Percentiles rank a stretch among this genome's conserved stretches.
Conservation (phyloP, 1,140 invertebrate genomes). For the Pristionchus pacificus region DNA sequence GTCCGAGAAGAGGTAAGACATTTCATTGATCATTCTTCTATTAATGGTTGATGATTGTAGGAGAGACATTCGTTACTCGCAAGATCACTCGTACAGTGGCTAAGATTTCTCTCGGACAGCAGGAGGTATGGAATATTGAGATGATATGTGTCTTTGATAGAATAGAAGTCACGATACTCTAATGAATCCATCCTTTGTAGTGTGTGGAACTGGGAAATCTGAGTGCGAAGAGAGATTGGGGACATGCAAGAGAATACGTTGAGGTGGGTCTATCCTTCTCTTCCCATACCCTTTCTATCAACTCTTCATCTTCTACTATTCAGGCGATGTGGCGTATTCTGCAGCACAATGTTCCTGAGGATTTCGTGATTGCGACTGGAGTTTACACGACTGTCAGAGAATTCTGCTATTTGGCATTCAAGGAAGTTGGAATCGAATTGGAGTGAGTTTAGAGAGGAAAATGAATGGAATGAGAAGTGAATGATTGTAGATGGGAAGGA, state of each 20-base stretch:
- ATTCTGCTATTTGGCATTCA: constrained; percentile 88
- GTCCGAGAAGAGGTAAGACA: constrained; percentile 76
- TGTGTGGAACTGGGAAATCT: constrained; percentile 87
- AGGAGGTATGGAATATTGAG: too few relatives aligned
- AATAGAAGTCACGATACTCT: too few relatives aligned
- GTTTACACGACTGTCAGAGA: constrained; percentile 89
- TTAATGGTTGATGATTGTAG: too few relatives aligned
- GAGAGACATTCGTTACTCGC: constrained; percentile 95
- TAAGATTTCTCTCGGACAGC: constrained; percentile 83
- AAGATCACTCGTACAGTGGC: constrained; percentile 96
- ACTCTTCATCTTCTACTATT: constrained; percentile 41
- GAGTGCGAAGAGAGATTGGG: constrained; percentile 95
- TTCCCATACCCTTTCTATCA: neutral
- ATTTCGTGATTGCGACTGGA: constrained; percentile 95
- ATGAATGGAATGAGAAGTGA: neutral
- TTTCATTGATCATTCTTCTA: constrained; percentile 19
- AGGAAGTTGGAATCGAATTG: constrained; percentile 64
- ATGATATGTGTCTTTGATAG: too few relatives aligned
- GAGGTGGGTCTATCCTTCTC: constrained; percentile 66
- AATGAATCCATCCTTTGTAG: too few relatives aligned
- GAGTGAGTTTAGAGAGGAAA: constrained; percentile 57
- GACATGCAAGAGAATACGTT: constrained; percentile 97
- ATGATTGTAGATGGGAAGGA: constrained; percentile 74
- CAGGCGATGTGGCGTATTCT: constrained; percentile 99
- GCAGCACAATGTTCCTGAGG: constrained; percentile 84